Evolutionary conservation across 2,113 vertebrate genomes (phyloP), one percentile per base, ranked within the genome.

Genomic region (Laticauda laticaudata): DNA sequence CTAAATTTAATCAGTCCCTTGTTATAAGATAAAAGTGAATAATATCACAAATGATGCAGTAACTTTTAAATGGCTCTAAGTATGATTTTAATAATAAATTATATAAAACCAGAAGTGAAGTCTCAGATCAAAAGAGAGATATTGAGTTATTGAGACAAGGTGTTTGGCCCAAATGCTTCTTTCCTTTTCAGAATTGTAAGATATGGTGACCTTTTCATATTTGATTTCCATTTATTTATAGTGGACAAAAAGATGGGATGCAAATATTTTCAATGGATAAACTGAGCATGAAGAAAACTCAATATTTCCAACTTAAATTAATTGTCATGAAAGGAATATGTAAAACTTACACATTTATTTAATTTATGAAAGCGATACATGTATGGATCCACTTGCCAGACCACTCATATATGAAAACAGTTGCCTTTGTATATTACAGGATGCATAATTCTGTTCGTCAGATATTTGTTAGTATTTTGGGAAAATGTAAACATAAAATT

Each of bases 401-500:
- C 34, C 45, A 51, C 12, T 93, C 69, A 45, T 24, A 34, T 14
- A 90, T 21, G 39, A 89, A 48, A 90, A 85, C 54, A 90, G 7
- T 86, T 59, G 39, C 43, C 21, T 81, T 48, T 34, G 56, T 85
- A 56, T 23, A 45, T 39, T 61, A 93, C 55, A 90, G 90, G 57
- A 86, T n/a, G 43, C 20, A 61, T 81, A 90, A 75, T 86, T 89
- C 34, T 90, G 5, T 48, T 43, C 26, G 26, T 59, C 26, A 57
- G 48, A 54, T 81, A 81, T 92, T 86, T 81, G 51, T 20, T 64
- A 86, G 29, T 45, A 0, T 15, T 53, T 92, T 92, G 94, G 59
- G 43, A 59, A 93, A 90, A 86, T 95, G 3, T 6, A 81, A 89
- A 90, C 23, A 88, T 93, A 53, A 0, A 92, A 87, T 88, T 86